Base-by-base conservation (phyloP, 2,797 vertebrate genomes). In the Coccyzus lansbergi region DNA sequence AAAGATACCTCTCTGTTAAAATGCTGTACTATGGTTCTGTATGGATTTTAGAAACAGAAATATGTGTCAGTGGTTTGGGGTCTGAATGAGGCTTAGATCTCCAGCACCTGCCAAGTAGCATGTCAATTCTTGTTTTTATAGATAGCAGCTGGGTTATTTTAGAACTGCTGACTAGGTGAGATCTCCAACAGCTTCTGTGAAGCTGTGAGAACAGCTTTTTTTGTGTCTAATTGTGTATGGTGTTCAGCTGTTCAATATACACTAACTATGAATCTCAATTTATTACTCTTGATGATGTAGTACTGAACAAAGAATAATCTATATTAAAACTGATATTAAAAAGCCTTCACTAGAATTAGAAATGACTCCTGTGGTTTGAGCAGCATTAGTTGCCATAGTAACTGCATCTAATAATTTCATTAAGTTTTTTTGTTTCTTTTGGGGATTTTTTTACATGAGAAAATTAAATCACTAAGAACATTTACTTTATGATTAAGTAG, bases 311-410 rank as follows among this genome's bases (percentile, higher is more conserved):
- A 78, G 12, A 79, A 92, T 55, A 86, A 78, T 70, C 15, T 80
- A 52, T 88, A 78, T 63, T 63, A 90, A 90, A 94, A 95, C 8
- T 79, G 22, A 80, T 65, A 65, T 4, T 29, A 75, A 86, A 90
- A 5, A 77, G 4, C 11, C 12, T 76, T 78, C 52, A 5, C 21
- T 83, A 53, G 46, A 82, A 67, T 55, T 83, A 68, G 85, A 91
- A 84, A 28, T 34, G 48, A 52, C 17, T 53, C 20, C 15, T 60
- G 21, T 42, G 34, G 25, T 88, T 90, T 87, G 18, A 88, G 31
- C 15, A 90, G 94, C 33, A 79, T 83, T 80, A 68, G 52, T 89
- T 95, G 42, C 63, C 59, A 59, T 62, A 29, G 85, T 64, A 91
- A 95, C 62, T 29, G 9, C 31, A 85, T 25, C 31, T 14, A 86